Evolutionary conservation across 2,113 vertebrate species (phyloP).

Genomic region (Chelonoidis abingdonii): DNA sequence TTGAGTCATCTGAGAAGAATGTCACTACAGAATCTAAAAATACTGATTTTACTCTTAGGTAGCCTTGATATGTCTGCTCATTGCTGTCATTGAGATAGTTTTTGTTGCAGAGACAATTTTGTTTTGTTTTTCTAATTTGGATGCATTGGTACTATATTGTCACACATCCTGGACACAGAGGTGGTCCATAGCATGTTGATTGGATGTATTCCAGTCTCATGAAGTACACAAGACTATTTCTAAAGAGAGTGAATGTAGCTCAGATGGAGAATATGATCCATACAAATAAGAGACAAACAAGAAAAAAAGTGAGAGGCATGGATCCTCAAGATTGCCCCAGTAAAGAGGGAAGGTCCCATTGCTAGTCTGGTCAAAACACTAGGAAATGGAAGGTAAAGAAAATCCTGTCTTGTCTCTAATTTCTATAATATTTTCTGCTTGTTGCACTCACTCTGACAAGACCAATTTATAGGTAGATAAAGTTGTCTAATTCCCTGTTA

Average conservation of each 20-base stretch:
- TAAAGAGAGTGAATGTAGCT: neutral
- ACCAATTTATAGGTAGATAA: neutral
- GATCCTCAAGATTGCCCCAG: neutral
- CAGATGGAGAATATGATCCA: neutral
- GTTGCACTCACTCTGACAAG: neutral
- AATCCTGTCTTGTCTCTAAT: neutral
- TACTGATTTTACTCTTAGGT: neutral
- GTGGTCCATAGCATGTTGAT: neutral
- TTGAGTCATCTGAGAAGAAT: constrained; percentile 16
- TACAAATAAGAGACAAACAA: neutral
- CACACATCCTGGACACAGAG: neutral
- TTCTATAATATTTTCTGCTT: neutral
- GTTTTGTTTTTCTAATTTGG: neutral
- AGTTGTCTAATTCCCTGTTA: neutral
- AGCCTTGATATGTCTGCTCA: neutral
- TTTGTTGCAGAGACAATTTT: neutral
- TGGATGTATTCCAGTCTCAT: neutral
- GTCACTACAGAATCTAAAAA: constrained; percentile 4
- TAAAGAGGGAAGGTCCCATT: neutral
- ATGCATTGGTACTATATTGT: neutral
- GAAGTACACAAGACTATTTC: neutral
- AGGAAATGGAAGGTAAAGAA: neutral
- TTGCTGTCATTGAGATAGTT: constrained; percentile 6
- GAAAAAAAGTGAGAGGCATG: neutral
- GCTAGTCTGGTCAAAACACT: neutral